Percentiles rank a stretch among this genome's conserved stretches.
phyloP scores from a whole-genome alignment of 2,888 invertebrate genomes.

The Acanthopleura granulata region DNA sequence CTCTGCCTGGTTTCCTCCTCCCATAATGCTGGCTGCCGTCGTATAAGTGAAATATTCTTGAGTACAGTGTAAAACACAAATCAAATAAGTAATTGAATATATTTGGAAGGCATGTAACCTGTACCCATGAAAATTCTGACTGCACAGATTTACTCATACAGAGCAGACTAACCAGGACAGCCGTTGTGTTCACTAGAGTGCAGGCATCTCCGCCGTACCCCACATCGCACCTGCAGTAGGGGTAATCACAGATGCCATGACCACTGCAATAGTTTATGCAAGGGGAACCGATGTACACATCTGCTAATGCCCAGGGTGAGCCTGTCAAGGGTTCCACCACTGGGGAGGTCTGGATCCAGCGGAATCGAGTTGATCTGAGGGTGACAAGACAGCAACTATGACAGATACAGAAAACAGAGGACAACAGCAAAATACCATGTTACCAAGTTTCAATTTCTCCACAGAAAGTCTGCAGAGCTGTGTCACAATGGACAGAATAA shows the following conservation, averaged over 20 bases:
- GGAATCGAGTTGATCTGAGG: conserved; percentile 63
- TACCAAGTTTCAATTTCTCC: too few relatives aligned
- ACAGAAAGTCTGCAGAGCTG: too few relatives aligned
- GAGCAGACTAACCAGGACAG: conserved; percentile 40
- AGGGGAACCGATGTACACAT: conserved; percentile 68
- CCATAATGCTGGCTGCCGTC: too few relatives aligned
- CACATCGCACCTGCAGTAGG: conserved; percentile 56
- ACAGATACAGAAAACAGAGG: background rate
- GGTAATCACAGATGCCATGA: conserved; percentile 65
- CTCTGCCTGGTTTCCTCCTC: too few relatives aligned
- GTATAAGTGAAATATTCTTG: too few relatives aligned
- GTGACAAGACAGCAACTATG: background rate
- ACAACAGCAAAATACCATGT: background rate
- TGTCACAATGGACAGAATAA: too few relatives aligned
- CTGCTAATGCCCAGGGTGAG: conserved; percentile 64
- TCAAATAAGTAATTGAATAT: too few relatives aligned
- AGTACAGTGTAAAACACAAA: too few relatives aligned
- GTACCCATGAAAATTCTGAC: too few relatives aligned
- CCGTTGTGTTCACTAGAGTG: conserved; percentile 27
- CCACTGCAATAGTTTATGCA: conserved; percentile 67
- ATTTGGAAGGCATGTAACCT: too few relatives aligned
- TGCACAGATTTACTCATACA: too few relatives aligned
- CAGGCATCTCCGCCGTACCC: conserved; percentile 56
- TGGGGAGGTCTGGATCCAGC: conserved; percentile 61
- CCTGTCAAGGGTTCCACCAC: conserved; percentile 20